Evolutionary conservation across 2,797 vertebrate species (phyloP).

Genomic region (Oreortyx pictus): DNA sequence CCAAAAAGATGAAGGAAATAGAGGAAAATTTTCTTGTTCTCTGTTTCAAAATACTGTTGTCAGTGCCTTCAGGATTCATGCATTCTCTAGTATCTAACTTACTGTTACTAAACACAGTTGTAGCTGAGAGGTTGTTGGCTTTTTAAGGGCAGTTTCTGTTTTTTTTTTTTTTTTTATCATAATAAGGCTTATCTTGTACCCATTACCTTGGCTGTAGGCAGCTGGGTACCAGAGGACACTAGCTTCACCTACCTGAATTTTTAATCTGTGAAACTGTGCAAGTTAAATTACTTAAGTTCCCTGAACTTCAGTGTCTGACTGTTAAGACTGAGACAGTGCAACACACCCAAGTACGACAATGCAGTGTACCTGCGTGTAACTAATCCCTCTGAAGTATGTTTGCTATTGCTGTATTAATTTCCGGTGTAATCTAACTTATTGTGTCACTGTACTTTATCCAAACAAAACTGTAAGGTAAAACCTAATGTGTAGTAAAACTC

Average conservation of each 20-base stretch:
- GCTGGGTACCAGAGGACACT: background rate
- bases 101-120: background rate
- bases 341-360: background rate
- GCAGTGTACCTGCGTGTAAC: background rate
- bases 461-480: background rate
- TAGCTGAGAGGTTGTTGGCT: background rate
- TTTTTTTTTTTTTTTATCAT: slow-evolving; percentile 13
- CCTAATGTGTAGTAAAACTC: background rate
- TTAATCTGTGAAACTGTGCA: background rate
- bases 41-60: background rate
- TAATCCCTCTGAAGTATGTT: background rate
- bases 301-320: background rate
- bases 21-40: background rate
- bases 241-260: background rate
- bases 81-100: background rate
- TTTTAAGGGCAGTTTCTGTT: slow-evolving; percentile 3
- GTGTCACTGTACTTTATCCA: background rate
- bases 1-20: background rate
- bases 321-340: background rate
- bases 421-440: background rate
- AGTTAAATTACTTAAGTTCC: background rate
- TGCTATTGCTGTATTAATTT: background rate
- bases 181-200: background rate
- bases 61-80: slow-evolving; percentile 37
- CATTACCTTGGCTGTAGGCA: background rate